A percentile compares a stretch with the other conserved stretches of the same genome.
Evolutionary conservation across 2,797 vertebrate genomes (phyloP).

Genomic region (Nannoperca australis): DNA sequence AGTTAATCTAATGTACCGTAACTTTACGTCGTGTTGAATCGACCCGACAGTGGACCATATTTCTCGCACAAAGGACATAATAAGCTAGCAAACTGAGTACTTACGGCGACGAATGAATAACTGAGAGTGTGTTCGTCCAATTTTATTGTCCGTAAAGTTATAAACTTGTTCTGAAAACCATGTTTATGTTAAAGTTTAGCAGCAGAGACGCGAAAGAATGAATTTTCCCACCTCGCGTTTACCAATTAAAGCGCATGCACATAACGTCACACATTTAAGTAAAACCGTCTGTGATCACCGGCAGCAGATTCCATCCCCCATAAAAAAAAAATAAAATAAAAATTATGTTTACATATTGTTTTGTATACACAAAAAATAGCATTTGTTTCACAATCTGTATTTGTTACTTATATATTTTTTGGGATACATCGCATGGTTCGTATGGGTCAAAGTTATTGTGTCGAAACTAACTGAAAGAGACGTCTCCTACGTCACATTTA

Average conservation of each 20-base stretch:
- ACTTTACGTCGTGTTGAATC: neutral
- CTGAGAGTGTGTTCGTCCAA: fast-evolving
- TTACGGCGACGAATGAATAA: conserved; percentile 24
- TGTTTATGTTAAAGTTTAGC: conserved; percentile 16
- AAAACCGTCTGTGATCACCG: neutral
- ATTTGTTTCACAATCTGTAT: neutral
- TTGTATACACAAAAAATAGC: fast-evolving
- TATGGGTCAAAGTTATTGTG: neutral
- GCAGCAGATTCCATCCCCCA: conserved; percentile 64
- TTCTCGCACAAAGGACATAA: neutral
- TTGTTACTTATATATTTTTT: neutral
- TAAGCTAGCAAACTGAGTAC: neutral
- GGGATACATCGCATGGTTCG: fast-evolving
- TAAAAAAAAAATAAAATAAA: neutral
- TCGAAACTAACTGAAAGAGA: conserved; percentile 61
- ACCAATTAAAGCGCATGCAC: conserved; percentile 60
- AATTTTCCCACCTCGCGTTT: conserved; percentile 73
- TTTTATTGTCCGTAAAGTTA: neutral
- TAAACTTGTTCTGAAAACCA: conserved; percentile 27
- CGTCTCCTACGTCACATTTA: conserved; percentile 63
- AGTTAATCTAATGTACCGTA: neutral
- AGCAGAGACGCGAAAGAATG: neutral
- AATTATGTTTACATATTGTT: neutral
- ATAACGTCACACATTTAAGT: neutral
- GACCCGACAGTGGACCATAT: neutral